Evolutionary conservation across 2,888 invertebrate genomes (phyloP).

Genomic region (Acleris holmiana): DNA sequence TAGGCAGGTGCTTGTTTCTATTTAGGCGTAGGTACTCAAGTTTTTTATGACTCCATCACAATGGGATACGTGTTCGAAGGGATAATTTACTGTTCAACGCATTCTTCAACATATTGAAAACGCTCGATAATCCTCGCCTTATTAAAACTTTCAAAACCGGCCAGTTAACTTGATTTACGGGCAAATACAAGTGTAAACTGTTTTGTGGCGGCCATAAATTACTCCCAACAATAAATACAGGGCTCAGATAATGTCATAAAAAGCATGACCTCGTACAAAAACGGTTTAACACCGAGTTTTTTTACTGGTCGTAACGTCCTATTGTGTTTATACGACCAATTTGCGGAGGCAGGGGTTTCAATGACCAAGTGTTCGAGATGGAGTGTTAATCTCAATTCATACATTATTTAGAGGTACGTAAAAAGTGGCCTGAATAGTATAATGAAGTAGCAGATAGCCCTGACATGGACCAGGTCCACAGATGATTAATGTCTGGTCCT

Average conservation of each 20-base stretch:
- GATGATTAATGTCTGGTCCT: conserved; percentile 24
- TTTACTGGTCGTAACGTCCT: conserved; percentile 37
- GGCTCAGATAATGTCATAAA: conserved; percentile 55
- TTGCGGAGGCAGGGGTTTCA: conserved; percentile 41
- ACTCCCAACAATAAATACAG: conserved; percentile 58
- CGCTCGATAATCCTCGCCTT: conserved; percentile 21
- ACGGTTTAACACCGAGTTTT: conserved; percentile 49
- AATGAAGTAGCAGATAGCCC: conserved; percentile 16
- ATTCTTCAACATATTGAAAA: conserved; percentile 22
- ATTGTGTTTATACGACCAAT: conserved; percentile 48
- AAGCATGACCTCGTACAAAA: conserved; percentile 54
- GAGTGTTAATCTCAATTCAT: conserved; percentile 20
- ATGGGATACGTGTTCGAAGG: conserved; percentile 9
- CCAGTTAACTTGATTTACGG: conserved; percentile 57
- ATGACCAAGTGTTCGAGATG: conserved; percentile 30
- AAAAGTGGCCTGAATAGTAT: conserved; percentile 14
- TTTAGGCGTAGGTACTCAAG: conserved; percentile 3
- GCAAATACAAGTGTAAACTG: conserved; percentile 47
- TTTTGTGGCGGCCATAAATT: conserved; percentile 57
- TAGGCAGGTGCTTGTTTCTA: conserved; percentile 22
- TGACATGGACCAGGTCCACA: conserved; percentile 18
- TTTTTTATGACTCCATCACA: conserved; percentile 16
- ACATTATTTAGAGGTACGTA: conserved; percentile 7
- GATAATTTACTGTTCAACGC: conserved; percentile 27
- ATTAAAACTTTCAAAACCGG: conserved; percentile 32